Base-by-base conservation (phyloP, 2,888 invertebrate species). In the Yponomeuta malinellus region DNA sequence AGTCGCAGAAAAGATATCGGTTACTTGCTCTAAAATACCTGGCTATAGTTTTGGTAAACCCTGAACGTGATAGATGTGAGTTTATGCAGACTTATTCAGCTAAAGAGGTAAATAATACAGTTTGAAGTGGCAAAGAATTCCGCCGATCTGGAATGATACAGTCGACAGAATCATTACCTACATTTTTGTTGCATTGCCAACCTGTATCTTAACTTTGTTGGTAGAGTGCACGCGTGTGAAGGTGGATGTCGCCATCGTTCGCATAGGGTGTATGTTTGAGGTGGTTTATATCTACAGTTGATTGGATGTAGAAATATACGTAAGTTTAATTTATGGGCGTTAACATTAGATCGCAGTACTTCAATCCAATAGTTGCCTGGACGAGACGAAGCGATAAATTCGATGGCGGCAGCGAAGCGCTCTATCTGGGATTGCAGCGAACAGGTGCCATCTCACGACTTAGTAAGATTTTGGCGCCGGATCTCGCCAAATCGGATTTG, bases 401-500 rank as follows among this genome's bases (percentile, higher is more conserved):
- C 52, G 52, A 12, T 12, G 52, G 52, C 52, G 15, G 52, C 15
- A 1, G 52, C 52, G 15, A 59, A 15, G 15, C 2, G 31, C 31
- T 31, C 65, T 65, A 65, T 65, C 65, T 23, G 5, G 63, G 33
- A 37, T 43, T 70, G 70, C 70, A 70, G 33, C 37, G 63, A 63
- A 37, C 63, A 79, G 81, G 80, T 82, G 81, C 81, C 74, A 78
- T 81, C 80, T 78, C 77, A 77, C 78, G 75, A 77, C 83, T 83
- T 79, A 79, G 75, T 75, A 80, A 83, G 79, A 84, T 83, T 84
- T 82, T 77, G 79, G 79, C 78, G 76, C 52, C 78, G 75, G 78
- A 84, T 83, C 79, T 82, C 80, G 75, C 83, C 84, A 89, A 89
- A 90, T 90, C 89, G 84, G 89, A 90, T 90, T 90, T 88, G 83